phyloP scores from a whole-genome alignment of 2,797 vertebrate genomes.

The Anas acuta region DNA sequence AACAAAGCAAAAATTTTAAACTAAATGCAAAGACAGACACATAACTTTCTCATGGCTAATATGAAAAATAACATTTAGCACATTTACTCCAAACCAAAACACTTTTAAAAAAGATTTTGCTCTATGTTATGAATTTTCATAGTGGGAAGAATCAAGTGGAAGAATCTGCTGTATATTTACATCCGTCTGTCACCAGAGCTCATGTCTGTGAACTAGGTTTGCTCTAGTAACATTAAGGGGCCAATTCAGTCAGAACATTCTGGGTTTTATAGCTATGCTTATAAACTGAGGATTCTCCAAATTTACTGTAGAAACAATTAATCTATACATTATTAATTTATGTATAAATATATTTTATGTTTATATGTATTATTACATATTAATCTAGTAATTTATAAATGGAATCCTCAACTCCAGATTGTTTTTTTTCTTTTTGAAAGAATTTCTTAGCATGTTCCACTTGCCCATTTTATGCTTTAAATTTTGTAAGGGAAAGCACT shows the following conservation, averaged over 20 bases:
- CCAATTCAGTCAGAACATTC: background rate
- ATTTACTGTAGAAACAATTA: background rate
- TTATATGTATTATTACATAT: background rate
- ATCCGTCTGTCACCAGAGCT: background rate
- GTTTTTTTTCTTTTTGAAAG: background rate
- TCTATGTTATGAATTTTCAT: background rate
- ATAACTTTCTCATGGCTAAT: background rate
- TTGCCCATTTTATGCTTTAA: background rate
- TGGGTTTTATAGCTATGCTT: background rate
- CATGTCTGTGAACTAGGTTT: background rate
- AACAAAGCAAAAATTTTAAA: background rate
- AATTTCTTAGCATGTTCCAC: background rate
- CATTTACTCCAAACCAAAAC: background rate
- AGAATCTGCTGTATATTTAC: background rate
- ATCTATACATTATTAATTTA: background rate
- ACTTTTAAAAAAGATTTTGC: background rate
- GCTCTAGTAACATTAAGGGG: background rate
- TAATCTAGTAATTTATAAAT: background rate
- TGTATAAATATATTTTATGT: background rate
- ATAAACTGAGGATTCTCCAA: background rate
- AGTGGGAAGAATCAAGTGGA: background rate
- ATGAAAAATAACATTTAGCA: conserved; percentile 2
- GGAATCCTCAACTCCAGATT: background rate
- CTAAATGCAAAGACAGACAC: background rate
- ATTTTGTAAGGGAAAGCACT: background rate